Evolutionary conservation across 2,888 invertebrate genomes (phyloP).

Genomic region (Erebia ligea): DNA sequence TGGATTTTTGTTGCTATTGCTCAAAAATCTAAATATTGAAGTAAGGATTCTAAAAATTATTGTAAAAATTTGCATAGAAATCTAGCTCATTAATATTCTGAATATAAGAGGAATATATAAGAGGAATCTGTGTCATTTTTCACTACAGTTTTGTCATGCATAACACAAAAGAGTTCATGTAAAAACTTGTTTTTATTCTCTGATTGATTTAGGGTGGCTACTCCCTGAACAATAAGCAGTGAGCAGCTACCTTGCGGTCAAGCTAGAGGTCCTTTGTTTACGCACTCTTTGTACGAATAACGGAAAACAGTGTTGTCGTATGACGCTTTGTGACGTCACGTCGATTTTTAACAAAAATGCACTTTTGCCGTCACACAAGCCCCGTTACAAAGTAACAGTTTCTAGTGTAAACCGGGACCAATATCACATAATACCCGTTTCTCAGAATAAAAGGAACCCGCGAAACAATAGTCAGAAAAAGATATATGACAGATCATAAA

Average conservation of each 20-base stretch:
- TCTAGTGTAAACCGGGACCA: conserved; percentile 76
- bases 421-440: conserved; percentile 62
- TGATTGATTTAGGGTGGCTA: conserved; percentile 59
- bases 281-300: conserved; percentile 66
- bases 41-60: background rate
- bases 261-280: conserved; percentile 63
- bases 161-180: conserved; percentile 35
- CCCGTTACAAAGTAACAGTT: conserved; percentile 74
- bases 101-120: no score
- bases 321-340: conserved; percentile 75
- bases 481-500: conserved; percentile 71
- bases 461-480: conserved; percentile 64
- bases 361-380: conserved; percentile 71
- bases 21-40: background rate
- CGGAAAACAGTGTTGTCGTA: conserved; percentile 56
- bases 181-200: conserved; percentile 40
- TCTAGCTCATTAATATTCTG: background rate
- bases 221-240: conserved; percentile 56
- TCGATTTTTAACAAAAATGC: conserved; percentile 69
- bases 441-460: conserved; percentile 67
- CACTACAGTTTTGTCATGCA: conserved; percentile 3
- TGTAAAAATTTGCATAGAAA: background rate
- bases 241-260: conserved; percentile 75
- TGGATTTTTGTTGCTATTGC: background rate
- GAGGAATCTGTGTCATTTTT: background rate